Percentiles rank a stretch among this genome's conserved stretches.
Evolutionary conservation across 2,888 invertebrate genomes (phyloP).

Genomic region (Calameuta pallipes): DNA sequence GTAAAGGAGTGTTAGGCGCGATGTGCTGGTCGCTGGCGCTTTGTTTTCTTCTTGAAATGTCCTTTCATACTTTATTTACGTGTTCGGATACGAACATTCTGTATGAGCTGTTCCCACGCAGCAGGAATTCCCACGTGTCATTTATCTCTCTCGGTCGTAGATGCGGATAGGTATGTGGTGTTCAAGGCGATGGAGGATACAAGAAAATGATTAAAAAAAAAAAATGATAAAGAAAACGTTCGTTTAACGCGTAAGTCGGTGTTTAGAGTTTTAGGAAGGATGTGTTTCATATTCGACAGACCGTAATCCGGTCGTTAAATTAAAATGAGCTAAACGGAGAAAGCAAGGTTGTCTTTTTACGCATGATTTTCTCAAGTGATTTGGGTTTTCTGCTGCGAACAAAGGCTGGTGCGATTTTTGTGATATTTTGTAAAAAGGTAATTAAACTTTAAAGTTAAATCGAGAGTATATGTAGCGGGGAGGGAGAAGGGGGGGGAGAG

Average conservation of each 20-base stretch:
- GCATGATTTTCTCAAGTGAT: constrained; percentile 29
- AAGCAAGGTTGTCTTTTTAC: constrained; percentile 16
- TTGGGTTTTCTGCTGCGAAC: constrained; percentile 56
- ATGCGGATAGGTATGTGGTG: not conserved
- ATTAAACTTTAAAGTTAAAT: constrained; percentile 37
- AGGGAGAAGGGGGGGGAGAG: constrained; percentile 20
- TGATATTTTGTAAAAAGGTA: constrained; percentile 63
- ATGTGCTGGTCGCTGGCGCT: constrained; percentile 47
- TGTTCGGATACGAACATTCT: constrained; percentile 3
- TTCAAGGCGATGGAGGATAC: not conserved
- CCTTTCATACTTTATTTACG: not conserved
- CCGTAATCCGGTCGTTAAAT: not conserved
- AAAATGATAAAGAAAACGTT: not conserved
- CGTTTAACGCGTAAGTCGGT: not conserved
- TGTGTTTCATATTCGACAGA: not conserved
- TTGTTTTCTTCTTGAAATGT: constrained; percentile 7
- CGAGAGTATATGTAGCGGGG: constrained; percentile 30
- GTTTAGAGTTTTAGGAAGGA: not conserved
- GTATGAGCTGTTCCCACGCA: not conserved
- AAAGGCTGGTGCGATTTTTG: constrained; percentile 65
- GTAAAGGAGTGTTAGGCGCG: constrained; percentile 21
- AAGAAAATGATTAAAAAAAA: not conserved
- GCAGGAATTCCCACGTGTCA: not conserved
- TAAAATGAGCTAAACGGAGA: constrained; percentile 1
- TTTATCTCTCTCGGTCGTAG: not conserved